Evolutionary conservation across 2,797 vertebrate species (phyloP).

Genomic region (Danionella dracula): DNA sequence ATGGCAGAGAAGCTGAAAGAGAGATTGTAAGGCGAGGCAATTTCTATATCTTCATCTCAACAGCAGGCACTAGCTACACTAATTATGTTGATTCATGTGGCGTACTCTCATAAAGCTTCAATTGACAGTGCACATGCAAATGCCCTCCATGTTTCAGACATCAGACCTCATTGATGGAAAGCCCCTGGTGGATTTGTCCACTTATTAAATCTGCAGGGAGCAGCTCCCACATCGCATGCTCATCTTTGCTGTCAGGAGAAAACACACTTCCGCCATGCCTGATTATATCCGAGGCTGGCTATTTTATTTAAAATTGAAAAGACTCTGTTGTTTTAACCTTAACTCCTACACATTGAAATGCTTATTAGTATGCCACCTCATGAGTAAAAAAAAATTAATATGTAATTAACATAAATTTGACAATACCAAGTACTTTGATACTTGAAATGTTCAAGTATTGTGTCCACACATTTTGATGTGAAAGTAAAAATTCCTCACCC

Average conservation of each 20-base stretch:
- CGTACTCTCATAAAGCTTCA: conserved; percentile 21
- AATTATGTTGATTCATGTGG: conserved; percentile 39
- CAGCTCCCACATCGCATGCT: neutral
- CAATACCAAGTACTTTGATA: no score
- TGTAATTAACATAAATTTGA: no score
- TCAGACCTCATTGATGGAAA: conserved; percentile 38
- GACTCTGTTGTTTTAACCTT: neutral
- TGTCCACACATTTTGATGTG: no score
- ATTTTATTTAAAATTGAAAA: neutral
- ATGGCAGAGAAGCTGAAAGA: neutral
- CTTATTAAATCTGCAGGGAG: conserved; percentile 35
- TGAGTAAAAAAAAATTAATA: no score
- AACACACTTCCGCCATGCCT: neutral
- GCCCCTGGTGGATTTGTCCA: conserved; percentile 27
- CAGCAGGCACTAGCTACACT: conserved; percentile 16
- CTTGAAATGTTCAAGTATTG: no score
- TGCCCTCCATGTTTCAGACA: conserved; percentile 19
- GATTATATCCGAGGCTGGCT: neutral
- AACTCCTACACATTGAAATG: no score
- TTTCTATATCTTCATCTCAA: conserved; percentile 28
- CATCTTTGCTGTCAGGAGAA: neutral
- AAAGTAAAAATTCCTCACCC: no score
- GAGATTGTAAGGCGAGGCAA: neutral
- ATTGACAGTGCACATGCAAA: conserved; percentile 34
- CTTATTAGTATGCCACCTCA: no score